Evolutionary conservation across 2,888 invertebrate genomes (phyloP), one percentile per base, ranked within the genome.

Genomic region (Nomada fabriciana): DNA sequence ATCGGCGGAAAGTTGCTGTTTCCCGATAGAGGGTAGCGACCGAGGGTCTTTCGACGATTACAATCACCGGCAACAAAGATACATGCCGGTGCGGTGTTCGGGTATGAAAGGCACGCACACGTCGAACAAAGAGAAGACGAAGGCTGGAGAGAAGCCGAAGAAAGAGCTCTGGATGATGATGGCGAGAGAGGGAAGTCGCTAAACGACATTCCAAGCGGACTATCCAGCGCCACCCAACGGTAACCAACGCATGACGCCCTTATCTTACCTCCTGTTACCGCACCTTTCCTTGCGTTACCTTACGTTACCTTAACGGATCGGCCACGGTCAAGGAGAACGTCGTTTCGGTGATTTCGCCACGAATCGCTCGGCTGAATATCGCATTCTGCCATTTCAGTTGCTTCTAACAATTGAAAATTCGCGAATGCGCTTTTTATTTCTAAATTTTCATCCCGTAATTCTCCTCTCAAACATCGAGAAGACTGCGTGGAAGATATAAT

Each of bases 141-240:
- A 50, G 61, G 42, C 36, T 15, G 63, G 47, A 79, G 80, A 79
- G 81, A 68, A 78, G 70, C 67, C 52, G 78, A 82, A 76, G 71
- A 84, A 74, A 85, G 79, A 82, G 76, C 81, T 57, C 74, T 80
- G 82, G 88, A 90, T 85, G 90, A 87, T 82, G 78, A 83, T 85
- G 86, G 84, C 82, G 85, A 90, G 92, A 92, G 92, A 91, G 92
- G 90, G 92, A 93, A 93, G 93, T 92, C 92, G 93, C 92, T 93
- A 91, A 93, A 91, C 93, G 91, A 89, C 94, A 94, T 94, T 93
- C 93, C 94, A 92, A 89, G 84, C 91, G 90, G 89, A 88, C 89
- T 91, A 91, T 92, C 92, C 92, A 92, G 89, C 92, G 92, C 93
- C 93, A 91, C 92, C 93, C 92, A 93, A 93, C 93, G 93, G 93